A percentile compares a stretch with the other conserved stretches of the same genome.
phyloP scores from a whole-genome alignment of 2,113 vertebrate genomes.

The Ibidorhyncha struthersii region DNA sequence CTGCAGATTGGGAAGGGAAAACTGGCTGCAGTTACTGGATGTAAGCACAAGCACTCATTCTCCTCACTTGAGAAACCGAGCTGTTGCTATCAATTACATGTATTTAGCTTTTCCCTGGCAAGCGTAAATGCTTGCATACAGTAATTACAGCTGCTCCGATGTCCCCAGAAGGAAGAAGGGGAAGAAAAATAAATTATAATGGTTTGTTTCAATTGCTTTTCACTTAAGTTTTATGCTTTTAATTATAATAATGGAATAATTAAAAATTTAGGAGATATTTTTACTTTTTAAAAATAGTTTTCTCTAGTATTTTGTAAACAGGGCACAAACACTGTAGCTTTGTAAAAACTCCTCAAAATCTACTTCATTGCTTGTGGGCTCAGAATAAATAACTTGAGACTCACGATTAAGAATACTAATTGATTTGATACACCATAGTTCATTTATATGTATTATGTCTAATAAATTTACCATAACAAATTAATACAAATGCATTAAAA shows the following conservation, averaged over 20 bases:
- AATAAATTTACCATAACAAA: background rate
- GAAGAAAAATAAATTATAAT: background rate
- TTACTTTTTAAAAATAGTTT: background rate
- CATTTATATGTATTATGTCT: background rate
- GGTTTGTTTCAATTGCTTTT: background rate
- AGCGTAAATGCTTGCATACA: background rate
- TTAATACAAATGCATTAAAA: background rate
- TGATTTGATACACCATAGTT: background rate
- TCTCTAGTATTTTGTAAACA: background rate
- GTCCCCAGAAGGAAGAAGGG: background rate
- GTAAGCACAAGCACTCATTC: background rate
- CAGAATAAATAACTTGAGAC: background rate
- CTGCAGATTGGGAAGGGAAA: background rate
- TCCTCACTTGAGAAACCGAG: slow-evolving; percentile 17
- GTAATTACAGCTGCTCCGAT: background rate
- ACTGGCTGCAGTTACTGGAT: background rate
- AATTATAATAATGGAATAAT: background rate
- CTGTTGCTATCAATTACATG: background rate
- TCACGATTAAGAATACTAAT: background rate
- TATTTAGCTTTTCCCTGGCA: slow-evolving; percentile 26
- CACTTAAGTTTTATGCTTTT: background rate
- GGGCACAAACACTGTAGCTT: background rate
- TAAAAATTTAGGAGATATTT: background rate
- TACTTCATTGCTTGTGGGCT: background rate
- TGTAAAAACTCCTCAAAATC: background rate